phyloP scores from a whole-genome alignment of 2,797 vertebrate genomes.

The Acanthiza pusilla region DNA sequence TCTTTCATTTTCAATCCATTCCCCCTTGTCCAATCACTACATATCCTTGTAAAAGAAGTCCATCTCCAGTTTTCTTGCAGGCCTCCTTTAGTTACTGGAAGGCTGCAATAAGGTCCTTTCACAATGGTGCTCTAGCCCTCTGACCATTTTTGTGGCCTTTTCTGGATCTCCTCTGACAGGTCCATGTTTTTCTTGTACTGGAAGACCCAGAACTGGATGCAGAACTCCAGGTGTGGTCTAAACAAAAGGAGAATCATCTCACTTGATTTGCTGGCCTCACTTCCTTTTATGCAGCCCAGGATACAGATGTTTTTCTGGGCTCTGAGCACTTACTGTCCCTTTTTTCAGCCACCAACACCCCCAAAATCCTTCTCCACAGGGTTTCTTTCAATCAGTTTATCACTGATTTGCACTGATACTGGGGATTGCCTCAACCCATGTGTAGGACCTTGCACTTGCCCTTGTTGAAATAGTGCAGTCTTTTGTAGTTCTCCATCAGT shows the following conservation, averaged over 20 bases:
- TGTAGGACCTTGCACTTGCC: no score
- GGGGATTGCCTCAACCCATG: no score
- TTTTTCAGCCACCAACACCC: not conserved
- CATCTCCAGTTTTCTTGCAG: not conserved
- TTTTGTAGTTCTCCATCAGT: no score
- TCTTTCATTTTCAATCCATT: not conserved
- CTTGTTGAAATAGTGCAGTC: no score
- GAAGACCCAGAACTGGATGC: not conserved
- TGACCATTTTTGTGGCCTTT: not conserved
- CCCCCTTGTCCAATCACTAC: no score
- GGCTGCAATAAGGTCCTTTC: not conserved
- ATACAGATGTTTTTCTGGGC: not conserved
- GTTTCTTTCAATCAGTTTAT: not conserved
- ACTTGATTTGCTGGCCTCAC: rapidly evolving
- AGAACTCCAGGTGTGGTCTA: not conserved
- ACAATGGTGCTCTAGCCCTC: not conserved
- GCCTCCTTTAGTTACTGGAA: not conserved
- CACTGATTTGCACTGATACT: not conserved
- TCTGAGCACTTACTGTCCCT: not conserved
- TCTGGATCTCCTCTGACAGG: not conserved
- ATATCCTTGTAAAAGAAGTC: not conserved
- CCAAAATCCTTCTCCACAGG: not conserved
- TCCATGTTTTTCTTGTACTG: not conserved
- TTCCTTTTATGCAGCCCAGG: not conserved
- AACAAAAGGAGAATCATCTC: not conserved